Conservation (phyloP, 2,113 vertebrate species). For the Cyprinodon brontotheroides region DNA sequence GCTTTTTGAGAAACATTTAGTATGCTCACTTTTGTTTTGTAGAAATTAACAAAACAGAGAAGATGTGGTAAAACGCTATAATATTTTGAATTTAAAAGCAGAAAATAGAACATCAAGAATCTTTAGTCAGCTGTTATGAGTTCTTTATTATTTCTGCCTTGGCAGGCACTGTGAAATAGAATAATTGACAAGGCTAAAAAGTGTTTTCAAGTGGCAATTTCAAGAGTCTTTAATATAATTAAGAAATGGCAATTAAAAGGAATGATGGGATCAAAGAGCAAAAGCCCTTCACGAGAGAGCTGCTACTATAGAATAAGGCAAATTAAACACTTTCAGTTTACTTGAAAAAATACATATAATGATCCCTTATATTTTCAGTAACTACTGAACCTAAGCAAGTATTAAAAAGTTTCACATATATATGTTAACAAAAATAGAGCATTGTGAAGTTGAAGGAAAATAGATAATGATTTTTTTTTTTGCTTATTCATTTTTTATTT, state of each 20-base stretch:
- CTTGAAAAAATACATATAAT: background rate
- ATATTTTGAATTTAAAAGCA: background rate
- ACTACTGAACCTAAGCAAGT: too few relatives aligned
- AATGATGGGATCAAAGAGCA: background rate
- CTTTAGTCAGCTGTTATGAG: background rate
- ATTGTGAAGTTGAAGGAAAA: too few relatives aligned
- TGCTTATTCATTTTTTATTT: too few relatives aligned
- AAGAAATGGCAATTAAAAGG: background rate
- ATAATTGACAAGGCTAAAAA: background rate
- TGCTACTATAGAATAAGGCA: background rate
- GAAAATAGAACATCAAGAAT: background rate
- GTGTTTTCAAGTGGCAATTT: conserved; percentile 5
- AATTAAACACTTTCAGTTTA: background rate
- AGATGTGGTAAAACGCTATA: too few relatives aligned
- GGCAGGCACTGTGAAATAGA: background rate
- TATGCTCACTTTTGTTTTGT: background rate
- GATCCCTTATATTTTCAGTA: background rate
- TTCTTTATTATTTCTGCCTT: background rate
- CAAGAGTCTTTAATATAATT: background rate
- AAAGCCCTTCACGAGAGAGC: background rate
- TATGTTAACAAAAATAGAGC: too few relatives aligned
- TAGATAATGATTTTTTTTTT: too few relatives aligned
- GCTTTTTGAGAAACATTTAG: background rate
- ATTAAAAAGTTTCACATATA: too few relatives aligned
- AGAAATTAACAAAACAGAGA: background rate